Evolutionary conservation across 2,113 vertebrate species (phyloP).

Genomic region (Oceanodroma tethys): DNA sequence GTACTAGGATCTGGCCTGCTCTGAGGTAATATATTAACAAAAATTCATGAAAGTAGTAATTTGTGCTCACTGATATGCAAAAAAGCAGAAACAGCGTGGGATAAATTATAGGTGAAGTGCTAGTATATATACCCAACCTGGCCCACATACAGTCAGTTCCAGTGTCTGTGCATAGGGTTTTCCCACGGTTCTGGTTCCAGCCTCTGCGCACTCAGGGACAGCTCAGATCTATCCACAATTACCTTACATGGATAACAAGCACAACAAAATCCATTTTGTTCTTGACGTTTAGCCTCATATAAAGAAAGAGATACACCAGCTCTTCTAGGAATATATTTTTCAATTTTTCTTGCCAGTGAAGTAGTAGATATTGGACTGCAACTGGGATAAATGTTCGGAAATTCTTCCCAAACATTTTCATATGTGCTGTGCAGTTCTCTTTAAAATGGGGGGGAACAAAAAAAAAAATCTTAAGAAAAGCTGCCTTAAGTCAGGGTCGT

Average conservation of each 20-base stretch:
- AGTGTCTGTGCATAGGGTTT: not conserved
- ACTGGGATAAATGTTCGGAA: not conserved
- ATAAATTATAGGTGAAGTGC: not conserved
- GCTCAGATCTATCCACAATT: not conserved
- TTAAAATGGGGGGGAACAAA: not conserved
- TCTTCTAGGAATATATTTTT: not conserved
- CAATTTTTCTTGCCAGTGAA: not conserved
- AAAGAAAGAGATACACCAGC: not conserved
- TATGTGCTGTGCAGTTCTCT: not conserved
- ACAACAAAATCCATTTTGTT: not conserved
- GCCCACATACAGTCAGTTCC: not conserved
- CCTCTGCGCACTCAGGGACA: not conserved
- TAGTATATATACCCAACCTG: not conserved
- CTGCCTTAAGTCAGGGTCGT: not conserved
- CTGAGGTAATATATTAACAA: not conserved
- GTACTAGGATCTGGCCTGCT: not conserved
- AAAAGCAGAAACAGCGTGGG: not conserved
- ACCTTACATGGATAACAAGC: fast-evolving
- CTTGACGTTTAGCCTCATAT: not conserved
- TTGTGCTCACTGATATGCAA: not conserved
- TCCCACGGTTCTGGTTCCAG: not conserved
- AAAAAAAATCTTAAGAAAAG: not conserved
- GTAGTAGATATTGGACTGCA: not conserved
- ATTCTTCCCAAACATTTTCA: not conserved
- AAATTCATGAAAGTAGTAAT: not conserved